Evolutionary conservation across 2,113 vertebrate species (phyloP).

Genomic region (Turdus rufiventris): DNA sequence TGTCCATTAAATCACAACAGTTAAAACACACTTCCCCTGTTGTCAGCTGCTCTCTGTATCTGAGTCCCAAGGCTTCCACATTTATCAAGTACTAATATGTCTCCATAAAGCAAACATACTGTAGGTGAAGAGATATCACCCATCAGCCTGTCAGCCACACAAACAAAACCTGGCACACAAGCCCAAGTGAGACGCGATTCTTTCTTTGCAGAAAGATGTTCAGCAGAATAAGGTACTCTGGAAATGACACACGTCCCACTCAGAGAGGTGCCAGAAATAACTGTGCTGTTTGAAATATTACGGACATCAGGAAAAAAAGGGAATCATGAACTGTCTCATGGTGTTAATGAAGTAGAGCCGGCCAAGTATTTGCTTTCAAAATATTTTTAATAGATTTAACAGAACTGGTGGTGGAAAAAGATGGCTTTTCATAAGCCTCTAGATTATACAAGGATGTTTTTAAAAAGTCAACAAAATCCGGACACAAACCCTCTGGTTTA

Average conservation of each 20-base stretch:
- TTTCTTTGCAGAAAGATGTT: background rate
- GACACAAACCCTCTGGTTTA: accelerated
- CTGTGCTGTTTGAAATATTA: background rate
- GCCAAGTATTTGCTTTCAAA: background rate
- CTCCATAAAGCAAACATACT: background rate
- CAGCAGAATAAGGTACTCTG: background rate
- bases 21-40: background rate
- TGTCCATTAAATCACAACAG: background rate
- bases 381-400: background rate
- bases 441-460: background rate
- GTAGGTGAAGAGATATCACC: background rate
- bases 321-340: background rate
- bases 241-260: accelerated
- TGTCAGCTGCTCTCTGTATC: background rate
- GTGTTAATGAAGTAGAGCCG: background rate
- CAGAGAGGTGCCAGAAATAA: background rate
- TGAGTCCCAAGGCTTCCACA: background rate
- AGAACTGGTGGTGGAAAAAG: background rate
- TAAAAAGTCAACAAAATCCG: background rate
- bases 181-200: background rate
- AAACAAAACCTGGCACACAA: background rate
- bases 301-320: background rate
- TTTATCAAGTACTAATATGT: background rate
- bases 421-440: background rate
- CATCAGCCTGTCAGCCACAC: background rate